Percentiles rank a stretch among this genome's conserved stretches.
phyloP scores from a whole-genome alignment of 2,797 vertebrate genomes.

The Syngnathus rostellatus region DNA sequence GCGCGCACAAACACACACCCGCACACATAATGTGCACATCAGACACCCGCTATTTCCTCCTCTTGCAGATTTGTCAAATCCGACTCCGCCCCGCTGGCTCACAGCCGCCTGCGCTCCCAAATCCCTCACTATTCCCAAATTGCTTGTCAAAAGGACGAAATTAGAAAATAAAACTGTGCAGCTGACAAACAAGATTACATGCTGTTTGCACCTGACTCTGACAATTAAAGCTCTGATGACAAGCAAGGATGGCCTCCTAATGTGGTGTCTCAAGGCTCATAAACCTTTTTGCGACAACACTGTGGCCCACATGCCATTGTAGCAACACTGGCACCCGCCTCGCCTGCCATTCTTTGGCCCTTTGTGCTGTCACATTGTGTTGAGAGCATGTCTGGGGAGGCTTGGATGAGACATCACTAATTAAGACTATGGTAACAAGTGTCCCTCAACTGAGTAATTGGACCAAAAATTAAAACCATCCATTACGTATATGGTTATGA shows the following conservation, averaged over 20 bases:
- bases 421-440: constrained; percentile 26
- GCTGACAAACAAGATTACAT: constrained; percentile 71
- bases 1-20: constrained; percentile 1
- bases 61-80: constrained; percentile 34
- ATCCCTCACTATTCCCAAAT: constrained; percentile 58
- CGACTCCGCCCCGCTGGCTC: constrained; percentile 40
- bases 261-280: constrained; percentile 61
- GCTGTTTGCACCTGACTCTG: constrained; percentile 70
- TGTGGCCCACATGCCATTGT: constrained; percentile 32
- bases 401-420: constrained; percentile 42
- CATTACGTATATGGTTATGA: neutral
- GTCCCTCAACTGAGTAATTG: constrained; percentile 18
- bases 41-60: constrained; percentile 25
- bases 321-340: constrained; percentile 23
- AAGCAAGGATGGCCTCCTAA: constrained; percentile 63
- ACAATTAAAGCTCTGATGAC: constrained; percentile 69
- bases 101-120: constrained; percentile 38
- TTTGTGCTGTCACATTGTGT: constrained; percentile 30
- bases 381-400: constrained; percentile 16
- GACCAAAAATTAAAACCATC: constrained; percentile 4
- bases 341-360: constrained; percentile 41
- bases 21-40: constrained; percentile 11
- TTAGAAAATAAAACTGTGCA: constrained; percentile 62
- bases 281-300: constrained; percentile 58
- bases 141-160: constrained; percentile 66